Conservation (phyloP, 2,888 invertebrate species). For the Stenotaenia linearis region DNA sequence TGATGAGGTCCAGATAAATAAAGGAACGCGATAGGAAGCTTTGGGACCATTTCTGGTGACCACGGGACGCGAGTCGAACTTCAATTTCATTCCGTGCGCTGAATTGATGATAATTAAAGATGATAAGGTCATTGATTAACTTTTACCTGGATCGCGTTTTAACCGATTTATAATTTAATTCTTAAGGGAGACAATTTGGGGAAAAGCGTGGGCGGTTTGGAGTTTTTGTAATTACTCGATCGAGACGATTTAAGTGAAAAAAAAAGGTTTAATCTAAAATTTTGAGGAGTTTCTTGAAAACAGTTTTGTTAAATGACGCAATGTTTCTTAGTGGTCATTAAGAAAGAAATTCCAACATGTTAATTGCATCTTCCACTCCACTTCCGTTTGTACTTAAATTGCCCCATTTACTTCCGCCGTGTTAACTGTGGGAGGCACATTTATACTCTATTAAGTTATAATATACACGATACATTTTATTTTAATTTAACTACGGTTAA, state of each 20-base stretch:
- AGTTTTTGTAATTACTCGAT: too few relatives aligned
- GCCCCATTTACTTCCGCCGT: neutral
- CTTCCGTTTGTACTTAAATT: constrained; percentile 12
- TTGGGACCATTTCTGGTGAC: constrained; percentile 19
- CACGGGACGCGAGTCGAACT: constrained; percentile 1
- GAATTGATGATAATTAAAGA: constrained; percentile 26
- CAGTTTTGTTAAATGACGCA: neutral
- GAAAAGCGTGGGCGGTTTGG: too few relatives aligned
- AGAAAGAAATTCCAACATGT: constrained; percentile 1
- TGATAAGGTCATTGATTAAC: neutral
- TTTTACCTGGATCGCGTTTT: neutral
- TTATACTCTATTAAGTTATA: neutral
- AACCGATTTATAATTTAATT: neutral
- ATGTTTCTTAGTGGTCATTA: constrained; percentile 16
- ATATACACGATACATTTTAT: neutral
- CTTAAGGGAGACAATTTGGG: too few relatives aligned
- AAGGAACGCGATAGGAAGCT: neutral
- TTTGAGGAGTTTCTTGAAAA: neutral
- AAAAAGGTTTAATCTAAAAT: neutral
- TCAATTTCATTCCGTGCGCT: neutral
- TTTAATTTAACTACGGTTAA: neutral
- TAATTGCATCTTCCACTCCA: neutral
- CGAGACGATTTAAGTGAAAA: too few relatives aligned
- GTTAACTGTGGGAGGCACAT: neutral
- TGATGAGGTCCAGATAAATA: constrained; percentile 17